These are phyloP conservation scores for Lissonota sp. DNA, from an alignment of 2,888 invertebrate species.

Conservation along the genomic window DNA sequence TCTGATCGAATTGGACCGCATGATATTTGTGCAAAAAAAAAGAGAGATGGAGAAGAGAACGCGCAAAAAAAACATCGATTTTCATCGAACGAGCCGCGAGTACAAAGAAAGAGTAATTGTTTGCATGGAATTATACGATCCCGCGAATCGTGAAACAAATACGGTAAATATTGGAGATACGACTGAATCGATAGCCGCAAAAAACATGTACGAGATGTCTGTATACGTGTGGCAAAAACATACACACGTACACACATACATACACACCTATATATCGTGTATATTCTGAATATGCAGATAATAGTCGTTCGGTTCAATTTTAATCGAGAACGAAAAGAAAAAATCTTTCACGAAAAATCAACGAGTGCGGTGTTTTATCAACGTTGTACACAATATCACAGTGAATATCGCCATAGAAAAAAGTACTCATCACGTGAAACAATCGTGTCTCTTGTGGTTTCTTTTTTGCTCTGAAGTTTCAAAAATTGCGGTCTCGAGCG, in stretches of 20 bases:
- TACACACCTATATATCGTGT: too few species aligned
- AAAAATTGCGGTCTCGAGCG: too few species aligned
- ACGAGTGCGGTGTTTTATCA: slow-evolving; percentile 57
- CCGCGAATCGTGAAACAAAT: slow-evolving; percentile 49
- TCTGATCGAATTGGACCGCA: slow-evolving; percentile 42
- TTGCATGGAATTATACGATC: slow-evolving; percentile 56
- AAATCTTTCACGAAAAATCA: slow-evolving; percentile 56
- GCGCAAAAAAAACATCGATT: slow-evolving; percentile 1
- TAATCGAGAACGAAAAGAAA: too few species aligned
- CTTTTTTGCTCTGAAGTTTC: neutral
- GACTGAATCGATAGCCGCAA: slow-evolving; percentile 46
- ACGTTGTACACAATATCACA: slow-evolving; percentile 38
- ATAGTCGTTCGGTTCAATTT: too few species aligned
- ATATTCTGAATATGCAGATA: too few species aligned
- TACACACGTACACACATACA: too few species aligned
- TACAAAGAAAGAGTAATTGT: slow-evolving; percentile 54
- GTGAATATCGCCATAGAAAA: slow-evolving; percentile 25
- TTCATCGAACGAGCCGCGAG: slow-evolving; percentile 20
- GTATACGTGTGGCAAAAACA: too few species aligned
- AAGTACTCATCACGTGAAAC: slow-evolving; percentile 59
- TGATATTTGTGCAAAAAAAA: slow-evolving; percentile 9
- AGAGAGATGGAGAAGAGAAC: neutral
- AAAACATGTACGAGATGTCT: too few species aligned
- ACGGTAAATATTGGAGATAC: slow-evolving; percentile 52
- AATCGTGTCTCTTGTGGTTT: slow-evolving; percentile 36